phyloP scores from a whole-genome alignment of 2,113 vertebrate species.

The Burhinus bistriatus region DNA sequence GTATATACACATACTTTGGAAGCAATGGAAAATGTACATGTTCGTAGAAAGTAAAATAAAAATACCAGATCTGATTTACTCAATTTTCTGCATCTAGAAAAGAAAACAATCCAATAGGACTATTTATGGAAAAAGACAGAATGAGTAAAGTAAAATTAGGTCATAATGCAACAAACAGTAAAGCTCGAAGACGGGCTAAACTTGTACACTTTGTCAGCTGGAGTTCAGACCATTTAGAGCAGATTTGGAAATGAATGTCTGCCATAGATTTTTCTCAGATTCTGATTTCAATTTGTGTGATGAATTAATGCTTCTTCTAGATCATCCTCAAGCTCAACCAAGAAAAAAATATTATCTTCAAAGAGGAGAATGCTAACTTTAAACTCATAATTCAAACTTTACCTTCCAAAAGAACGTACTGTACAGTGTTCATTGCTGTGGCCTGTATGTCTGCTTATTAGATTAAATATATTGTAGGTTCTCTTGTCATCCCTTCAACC shows the following conservation, averaged over 20 bases:
- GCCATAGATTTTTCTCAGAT: not conserved
- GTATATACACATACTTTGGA: not conserved
- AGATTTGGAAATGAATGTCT: not conserved
- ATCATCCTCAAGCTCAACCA: not conserved
- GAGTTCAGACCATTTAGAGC: not conserved
- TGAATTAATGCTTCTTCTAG: not conserved
- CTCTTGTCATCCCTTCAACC: not conserved
- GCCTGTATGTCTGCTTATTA: not conserved
- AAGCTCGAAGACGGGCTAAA: not conserved
- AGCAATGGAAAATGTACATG: not conserved
- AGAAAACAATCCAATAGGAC: not conserved
- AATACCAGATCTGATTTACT: not conserved
- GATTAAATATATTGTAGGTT: not conserved
- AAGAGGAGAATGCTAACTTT: not conserved
- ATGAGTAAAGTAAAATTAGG: not conserved
- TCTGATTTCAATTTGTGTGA: not conserved
- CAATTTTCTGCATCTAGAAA: not conserved
- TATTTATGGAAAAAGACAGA: not conserved
- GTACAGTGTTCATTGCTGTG: not conserved
- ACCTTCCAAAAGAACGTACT: not conserved
- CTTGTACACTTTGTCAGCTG: not conserved
- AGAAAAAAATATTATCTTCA: not conserved
- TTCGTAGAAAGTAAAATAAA: not conserved
- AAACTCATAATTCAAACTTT: not conserved
- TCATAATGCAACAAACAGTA: not conserved